Evolutionary conservation across 2,797 vertebrate genomes (phyloP).

Genomic region (Typhlichthys subterraneus): DNA sequence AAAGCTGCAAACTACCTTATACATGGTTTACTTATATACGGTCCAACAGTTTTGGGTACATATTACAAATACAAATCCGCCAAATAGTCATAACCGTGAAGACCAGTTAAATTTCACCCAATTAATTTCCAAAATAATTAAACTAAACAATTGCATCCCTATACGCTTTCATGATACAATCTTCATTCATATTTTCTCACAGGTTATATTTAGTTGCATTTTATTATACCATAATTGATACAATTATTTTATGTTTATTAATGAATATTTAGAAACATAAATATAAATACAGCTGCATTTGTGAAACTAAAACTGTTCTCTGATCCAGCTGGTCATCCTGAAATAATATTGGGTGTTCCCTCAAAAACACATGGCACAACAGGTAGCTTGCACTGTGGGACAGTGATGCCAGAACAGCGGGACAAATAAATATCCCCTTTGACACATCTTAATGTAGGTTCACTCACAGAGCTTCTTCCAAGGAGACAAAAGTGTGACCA

Average conservation of each 20-base stretch:
- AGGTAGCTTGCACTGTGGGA: conserved; percentile 72
- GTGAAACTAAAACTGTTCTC: background rate
- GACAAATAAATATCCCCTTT: conserved; percentile 61
- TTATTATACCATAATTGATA: no score
- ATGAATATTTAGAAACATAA: no score
- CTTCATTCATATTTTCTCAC: no score
- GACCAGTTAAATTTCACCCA: no score
- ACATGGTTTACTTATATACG: conserved; percentile 14
- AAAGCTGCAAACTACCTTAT: conserved; percentile 18
- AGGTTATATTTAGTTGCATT: no score
- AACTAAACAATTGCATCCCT: no score
- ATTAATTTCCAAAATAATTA: no score
- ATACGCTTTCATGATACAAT: no score
- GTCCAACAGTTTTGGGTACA: background rate
- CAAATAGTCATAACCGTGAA: background rate
- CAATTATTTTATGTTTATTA: background rate
- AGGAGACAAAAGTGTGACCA: conserved; percentile 23
- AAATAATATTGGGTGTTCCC: conserved; percentile 1
- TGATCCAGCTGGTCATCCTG: conserved; percentile 1
- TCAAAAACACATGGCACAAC: conserved; percentile 68
- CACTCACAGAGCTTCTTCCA: conserved; percentile 26
- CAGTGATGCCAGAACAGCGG: conserved; percentile 37
- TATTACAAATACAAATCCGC: background rate
- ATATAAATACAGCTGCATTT: no score
- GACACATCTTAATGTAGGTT: conserved; percentile 61